These are phyloP conservation scores for Alethe diademata DNA, from an alignment of 2,113 vertebrate species.

Conservation along the genomic window DNA sequence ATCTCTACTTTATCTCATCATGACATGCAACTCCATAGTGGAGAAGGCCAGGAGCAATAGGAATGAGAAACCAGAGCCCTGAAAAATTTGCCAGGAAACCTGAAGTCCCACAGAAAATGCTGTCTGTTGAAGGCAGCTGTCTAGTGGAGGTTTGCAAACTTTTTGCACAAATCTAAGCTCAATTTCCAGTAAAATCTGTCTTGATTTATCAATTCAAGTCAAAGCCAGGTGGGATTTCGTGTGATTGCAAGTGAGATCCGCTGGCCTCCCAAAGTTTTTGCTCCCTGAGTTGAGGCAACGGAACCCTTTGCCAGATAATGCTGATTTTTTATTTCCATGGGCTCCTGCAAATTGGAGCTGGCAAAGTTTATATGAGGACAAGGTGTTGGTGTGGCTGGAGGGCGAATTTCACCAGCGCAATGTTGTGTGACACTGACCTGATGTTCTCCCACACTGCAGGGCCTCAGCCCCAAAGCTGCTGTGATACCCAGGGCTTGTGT, in stretches of 20 bases:
- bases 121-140: neutral
- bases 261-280: neutral
- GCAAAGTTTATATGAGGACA: neutral
- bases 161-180: neutral
- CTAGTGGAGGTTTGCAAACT: neutral
- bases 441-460: neutral
- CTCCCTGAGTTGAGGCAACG: neutral
- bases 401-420: slow-evolving; percentile 27
- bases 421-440: neutral
- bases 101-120: neutral
- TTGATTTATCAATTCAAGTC: neutral
- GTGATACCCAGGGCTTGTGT: neutral
- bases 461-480: neutral
- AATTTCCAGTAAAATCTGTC: neutral
- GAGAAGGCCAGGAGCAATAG: neutral
- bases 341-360: neutral
- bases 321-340: neutral
- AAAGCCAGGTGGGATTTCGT: neutral
- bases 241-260: neutral
- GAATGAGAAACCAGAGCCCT: neutral
- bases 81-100: neutral
- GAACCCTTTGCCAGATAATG: neutral
- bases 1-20: neutral
- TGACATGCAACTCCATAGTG: neutral
- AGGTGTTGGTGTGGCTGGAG: slow-evolving; percentile 9